Base-by-base conservation (phyloP, 2,888 invertebrate species). In the Apotomis betuletana region DNA sequence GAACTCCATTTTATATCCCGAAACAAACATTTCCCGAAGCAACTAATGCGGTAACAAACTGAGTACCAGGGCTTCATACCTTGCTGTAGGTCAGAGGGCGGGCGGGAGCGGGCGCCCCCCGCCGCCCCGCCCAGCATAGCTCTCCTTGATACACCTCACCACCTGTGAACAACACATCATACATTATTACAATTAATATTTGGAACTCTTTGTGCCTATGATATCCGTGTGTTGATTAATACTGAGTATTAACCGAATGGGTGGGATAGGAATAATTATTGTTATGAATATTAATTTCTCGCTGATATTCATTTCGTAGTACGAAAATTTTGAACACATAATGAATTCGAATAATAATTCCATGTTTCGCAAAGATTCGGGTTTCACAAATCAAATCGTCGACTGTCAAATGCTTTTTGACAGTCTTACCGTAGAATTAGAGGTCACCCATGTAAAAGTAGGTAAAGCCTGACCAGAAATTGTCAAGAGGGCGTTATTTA, bases 101-200 rank as follows among this genome's bases (percentile, higher is more conserved):
- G 92, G 92, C 92, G 92, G 92, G 91, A 92, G 92, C 92, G 92
- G 89, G 91, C 90, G 89, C 91, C 90, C 92, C 91, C 92, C 91
- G 92, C 92, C 92, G 92, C 92, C 92, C 92, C 92, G 91, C 92
- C 92, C 92, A 89, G 90, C 92, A 93, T 92, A 88, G 85, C 92
- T 90, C 88, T 85, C 80, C 86, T 86, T 80, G 84, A 82, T 86
- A 87, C 91, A 90, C 91, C 88, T 91, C 91, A 90, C 87, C 86
- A 87, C 89, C 92, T 92, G 90, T 74, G 80, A 77, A 83, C 81
- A 85, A 83, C 44, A 57, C 55, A 78, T 75, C 60, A 67, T 62
- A 69, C 51, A 74, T 72, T 67, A 72, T 63, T 68, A 67, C 52
- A 64, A 62, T 70, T 74, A 64, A 67, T 73, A 65, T 65, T 62